These are phyloP conservation scores for Cheirogaleus medius DNA, from an alignment of 2,113 vertebrate species.

Conservation along the genomic window DNA sequence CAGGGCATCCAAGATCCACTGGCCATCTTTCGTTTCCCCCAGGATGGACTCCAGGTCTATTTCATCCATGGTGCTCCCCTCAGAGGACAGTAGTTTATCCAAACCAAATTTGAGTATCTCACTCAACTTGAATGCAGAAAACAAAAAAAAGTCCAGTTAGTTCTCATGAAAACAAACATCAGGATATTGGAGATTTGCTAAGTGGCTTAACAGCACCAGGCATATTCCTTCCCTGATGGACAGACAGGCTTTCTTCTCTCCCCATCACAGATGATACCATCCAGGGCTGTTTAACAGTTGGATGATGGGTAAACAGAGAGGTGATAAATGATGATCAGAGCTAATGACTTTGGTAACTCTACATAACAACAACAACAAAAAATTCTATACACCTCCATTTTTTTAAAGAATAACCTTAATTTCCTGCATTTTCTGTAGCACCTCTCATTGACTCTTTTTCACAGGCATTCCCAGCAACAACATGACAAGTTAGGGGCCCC, in stretches of 20 bases:
- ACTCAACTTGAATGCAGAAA: constrained; percentile 85
- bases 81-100: constrained; percentile 92
- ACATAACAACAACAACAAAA: background rate
- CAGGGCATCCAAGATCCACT: constrained; percentile 85
- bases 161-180: background rate
- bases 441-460: background rate
- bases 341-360: background rate
- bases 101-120: constrained; percentile 96
- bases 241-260: background rate
- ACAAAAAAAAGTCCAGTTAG: background rate
- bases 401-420: background rate
- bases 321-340: background rate
- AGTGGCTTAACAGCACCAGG: background rate
- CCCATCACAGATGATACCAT: background rate
- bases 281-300: background rate
- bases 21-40: constrained; percentile 86
- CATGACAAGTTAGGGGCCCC: background rate
- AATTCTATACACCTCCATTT: background rate
- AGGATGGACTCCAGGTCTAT: constrained; percentile 87
- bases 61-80: constrained; percentile 89
- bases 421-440: background rate
- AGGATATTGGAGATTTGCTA: background rate
- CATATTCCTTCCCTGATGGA: background rate
- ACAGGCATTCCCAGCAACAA: background rate
- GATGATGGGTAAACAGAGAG: background rate